These are phyloP conservation scores for Drosophila mettleri DNA, from an alignment of 2,888 invertebrate genomes.

Conservation along the genomic window DNA sequence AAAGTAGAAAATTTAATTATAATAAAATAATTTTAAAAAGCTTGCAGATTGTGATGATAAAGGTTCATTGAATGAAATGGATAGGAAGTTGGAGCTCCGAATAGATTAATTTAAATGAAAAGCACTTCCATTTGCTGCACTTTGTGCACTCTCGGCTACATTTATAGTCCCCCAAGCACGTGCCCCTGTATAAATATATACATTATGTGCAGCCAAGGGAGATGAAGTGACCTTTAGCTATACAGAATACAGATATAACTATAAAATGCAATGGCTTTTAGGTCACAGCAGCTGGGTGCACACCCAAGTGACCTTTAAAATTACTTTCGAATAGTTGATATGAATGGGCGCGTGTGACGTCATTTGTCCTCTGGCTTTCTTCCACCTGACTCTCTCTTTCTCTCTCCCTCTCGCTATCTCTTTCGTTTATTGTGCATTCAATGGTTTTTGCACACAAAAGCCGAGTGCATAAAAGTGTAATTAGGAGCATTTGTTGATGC, in stretches of 20 bases:
- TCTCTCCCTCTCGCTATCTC: neutral
- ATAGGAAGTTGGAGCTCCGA: too few relatives aligned
- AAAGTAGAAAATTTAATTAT: neutral
- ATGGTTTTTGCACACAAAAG: constrained; percentile 23
- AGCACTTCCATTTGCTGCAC: neutral
- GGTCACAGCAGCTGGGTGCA: constrained; percentile 30
- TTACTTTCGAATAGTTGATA: constrained; percentile 11
- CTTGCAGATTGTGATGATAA: too few relatives aligned
- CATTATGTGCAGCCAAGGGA: neutral
- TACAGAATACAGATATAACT: neutral
- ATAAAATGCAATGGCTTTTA: constrained; percentile 27
- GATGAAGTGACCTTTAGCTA: constrained; percentile 16
- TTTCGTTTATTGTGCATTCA: constrained; percentile 19
- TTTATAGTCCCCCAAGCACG: neutral
- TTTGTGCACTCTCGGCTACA: neutral
- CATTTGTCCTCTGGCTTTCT: constrained; percentile 11
- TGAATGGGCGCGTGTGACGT: constrained; percentile 13
- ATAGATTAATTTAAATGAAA: too few relatives aligned
- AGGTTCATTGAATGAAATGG: too few relatives aligned
- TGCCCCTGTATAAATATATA: neutral
- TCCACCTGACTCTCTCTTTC: neutral
- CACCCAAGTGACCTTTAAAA: constrained; percentile 40
- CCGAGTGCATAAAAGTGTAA: constrained; percentile 48
- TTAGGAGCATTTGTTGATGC: constrained; percentile 42
- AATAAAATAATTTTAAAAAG: too few relatives aligned